A percentile compares a stretch with the other conserved stretches of the same genome.
These are phyloP conservation scores for Drosophila persimilis DNA, from an alignment of 1,140 invertebrate species.

Conservation along the genomic window DNA sequence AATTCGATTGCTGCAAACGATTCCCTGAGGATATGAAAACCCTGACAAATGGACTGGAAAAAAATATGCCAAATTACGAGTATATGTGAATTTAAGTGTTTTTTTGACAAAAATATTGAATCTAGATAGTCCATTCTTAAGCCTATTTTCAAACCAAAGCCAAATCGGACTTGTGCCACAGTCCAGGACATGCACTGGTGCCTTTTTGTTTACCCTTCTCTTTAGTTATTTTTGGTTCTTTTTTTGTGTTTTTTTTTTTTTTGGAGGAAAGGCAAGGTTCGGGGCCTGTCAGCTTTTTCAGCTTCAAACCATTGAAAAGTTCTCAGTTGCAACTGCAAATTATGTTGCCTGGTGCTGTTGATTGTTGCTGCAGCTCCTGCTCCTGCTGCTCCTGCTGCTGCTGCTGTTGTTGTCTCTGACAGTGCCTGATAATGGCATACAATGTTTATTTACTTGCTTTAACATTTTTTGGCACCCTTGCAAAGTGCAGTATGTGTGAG, in stretches of 20 bases:
- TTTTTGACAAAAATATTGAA: too few relatives aligned
- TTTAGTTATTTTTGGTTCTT: neutral
- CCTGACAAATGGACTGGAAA: too few relatives aligned
- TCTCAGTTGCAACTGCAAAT: conserved; percentile 76
- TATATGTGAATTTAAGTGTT: too few relatives aligned
- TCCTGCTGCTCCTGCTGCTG: conserved; percentile 17
- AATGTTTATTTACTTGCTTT: conserved; percentile 79
- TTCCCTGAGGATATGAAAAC: too few relatives aligned
- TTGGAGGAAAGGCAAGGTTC: conserved; percentile 5
- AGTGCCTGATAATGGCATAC: conserved; percentile 72
- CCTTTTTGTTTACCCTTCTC: conserved; percentile 6
- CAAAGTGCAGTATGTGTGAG: too few relatives aligned
- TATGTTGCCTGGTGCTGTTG: conserved; percentile 68
- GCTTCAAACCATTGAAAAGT: conserved; percentile 68
- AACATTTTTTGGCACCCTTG: conserved; percentile 43
- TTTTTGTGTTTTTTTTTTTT: neutral
- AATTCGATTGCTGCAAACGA: too few relatives aligned
- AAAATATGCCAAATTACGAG: too few relatives aligned
- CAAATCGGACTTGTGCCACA: conserved; percentile 2
- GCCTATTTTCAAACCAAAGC: too few relatives aligned
- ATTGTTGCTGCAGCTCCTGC: conserved; percentile 45
- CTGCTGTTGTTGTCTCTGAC: conserved; percentile 45
- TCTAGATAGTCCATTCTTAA: too few relatives aligned
- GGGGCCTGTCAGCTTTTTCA: conserved; percentile 46
- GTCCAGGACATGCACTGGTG: conserved; percentile 7